Evolutionary conservation across 2,113 vertebrate species (phyloP).

Genomic region (Charadrius vociferus): DNA sequence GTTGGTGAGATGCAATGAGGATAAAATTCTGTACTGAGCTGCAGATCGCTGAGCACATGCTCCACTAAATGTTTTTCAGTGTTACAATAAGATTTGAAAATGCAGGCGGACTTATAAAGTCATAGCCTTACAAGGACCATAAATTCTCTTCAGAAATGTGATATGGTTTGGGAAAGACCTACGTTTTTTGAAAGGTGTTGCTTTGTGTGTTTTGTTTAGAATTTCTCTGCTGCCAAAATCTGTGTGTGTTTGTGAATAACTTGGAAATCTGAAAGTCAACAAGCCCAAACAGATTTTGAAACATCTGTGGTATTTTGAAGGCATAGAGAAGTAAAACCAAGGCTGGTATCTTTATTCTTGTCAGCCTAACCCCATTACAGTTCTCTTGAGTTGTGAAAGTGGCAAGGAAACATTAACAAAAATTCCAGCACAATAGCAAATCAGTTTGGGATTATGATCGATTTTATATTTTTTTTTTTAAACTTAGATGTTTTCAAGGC

Average conservation of each 20-base stretch:
- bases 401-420: not conserved
- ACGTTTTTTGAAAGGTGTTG: not conserved
- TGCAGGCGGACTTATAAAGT: not conserved
- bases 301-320: not conserved
- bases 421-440: not conserved
- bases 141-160: not conserved
- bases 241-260: not conserved
- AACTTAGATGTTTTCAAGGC: not conserved
- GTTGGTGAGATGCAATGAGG: not conserved
- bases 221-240: not conserved
- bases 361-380: not conserved
- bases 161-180: not conserved
- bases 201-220: not conserved
- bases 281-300: not conserved
- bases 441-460: not conserved
- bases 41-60: rapidly evolving
- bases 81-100: not conserved
- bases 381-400: not conserved
- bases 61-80: not conserved
- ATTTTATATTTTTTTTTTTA: not conserved
- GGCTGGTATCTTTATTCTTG: not conserved
- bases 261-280: not conserved
- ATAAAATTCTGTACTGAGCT: not conserved
- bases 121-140: not conserved
- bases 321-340: not conserved